Conservation (phyloP, 2,888 invertebrate genomes). For the Perithous albicinctus region DNA sequence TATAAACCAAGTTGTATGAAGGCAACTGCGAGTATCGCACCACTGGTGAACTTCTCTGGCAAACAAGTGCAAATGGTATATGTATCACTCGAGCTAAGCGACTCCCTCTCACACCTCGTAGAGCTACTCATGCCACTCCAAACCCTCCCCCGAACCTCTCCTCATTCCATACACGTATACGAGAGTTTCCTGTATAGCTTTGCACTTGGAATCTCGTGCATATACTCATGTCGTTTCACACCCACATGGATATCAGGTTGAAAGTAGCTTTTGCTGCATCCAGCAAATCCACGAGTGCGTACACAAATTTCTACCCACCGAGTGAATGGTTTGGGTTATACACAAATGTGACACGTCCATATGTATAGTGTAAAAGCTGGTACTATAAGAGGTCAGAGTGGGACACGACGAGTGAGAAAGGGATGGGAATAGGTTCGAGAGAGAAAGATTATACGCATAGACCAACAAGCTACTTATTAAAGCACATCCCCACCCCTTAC, state of each 20-base stretch:
- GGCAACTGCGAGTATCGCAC: conserved; percentile 20
- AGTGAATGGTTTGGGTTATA: not conserved
- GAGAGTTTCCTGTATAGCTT: conserved; percentile 29
- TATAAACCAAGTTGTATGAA: conserved; percentile 44
- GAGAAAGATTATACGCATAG: conserved; percentile 11
- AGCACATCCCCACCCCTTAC: not conserved
- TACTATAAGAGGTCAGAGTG: too few relatives aligned
- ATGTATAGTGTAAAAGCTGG: not conserved
- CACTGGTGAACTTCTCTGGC: conserved; percentile 30
- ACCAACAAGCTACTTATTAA: conserved; percentile 14
- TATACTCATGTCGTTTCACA: not conserved
- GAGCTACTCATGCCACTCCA: conserved; percentile 34
- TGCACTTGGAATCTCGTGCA: not conserved
- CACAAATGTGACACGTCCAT: conserved; percentile 12
- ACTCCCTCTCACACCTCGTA: conserved; percentile 34
- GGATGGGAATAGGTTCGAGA: not conserved
- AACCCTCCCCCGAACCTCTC: too few relatives aligned
- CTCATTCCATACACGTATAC: conserved; percentile 4
- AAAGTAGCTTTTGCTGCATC: conserved; percentile 25
- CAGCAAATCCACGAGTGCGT: conserved; percentile 20
- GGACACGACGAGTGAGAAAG: not conserved
- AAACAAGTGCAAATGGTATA: conserved; percentile 36
- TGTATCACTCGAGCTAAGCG: conserved; percentile 42
- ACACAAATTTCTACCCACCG: conserved; percentile 11
- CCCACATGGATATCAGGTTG: conserved; percentile 11